Evolutionary conservation across 2,888 invertebrate species (phyloP), one percentile per base, ranked within the genome.

Genomic region (Scaptomyza reducta): DNA sequence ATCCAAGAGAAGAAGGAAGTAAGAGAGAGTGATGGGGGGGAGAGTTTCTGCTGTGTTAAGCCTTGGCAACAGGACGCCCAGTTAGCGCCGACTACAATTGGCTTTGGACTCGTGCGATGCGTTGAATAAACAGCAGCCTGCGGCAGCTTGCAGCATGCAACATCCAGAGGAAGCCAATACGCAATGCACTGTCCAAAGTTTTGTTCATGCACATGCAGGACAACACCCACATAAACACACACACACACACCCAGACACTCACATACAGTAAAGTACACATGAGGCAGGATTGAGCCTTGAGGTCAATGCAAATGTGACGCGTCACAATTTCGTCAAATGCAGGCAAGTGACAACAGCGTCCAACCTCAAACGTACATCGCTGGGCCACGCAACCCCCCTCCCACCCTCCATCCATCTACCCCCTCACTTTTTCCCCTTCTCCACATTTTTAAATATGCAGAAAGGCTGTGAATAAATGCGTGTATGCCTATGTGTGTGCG

Each of bases 311-410:
- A 81, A 61, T 66, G 79, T 70, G 77, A 68, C 57, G 83, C 87
- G 80, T 79, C 77, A 86, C 71, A 86, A 79, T 83, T 40, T 86
- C 72, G 77, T 76, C 87, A 83, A 70, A 61, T 61, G 56, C 75
- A 67, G 66, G 67, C 57, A 58, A 57, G 68, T 68, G 77, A 74
- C 79, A 78, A 68, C 75, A 74, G 42, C 41, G 16, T 38, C 31
- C 51, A 63, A 59, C 53, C 62, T 41, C 31, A 46, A 42, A 13
- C 27, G 18, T 5, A 14, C 35, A 33, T 16, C 33, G 2, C 27
- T 10, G 42, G 13, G 51, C 46, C 4, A 22, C 22, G 22, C 3
- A 22, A 22, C 33, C 35, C 9, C 3, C 56, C 54, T 51, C 31
- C 55, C 47, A 16, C 42, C 53, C 5, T 6, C 5, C 13, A 11